These are phyloP conservation scores for Tenebrosternarchus preto DNA, from an alignment of 2,113 vertebrate genomes.

Conservation along the genomic window DNA sequence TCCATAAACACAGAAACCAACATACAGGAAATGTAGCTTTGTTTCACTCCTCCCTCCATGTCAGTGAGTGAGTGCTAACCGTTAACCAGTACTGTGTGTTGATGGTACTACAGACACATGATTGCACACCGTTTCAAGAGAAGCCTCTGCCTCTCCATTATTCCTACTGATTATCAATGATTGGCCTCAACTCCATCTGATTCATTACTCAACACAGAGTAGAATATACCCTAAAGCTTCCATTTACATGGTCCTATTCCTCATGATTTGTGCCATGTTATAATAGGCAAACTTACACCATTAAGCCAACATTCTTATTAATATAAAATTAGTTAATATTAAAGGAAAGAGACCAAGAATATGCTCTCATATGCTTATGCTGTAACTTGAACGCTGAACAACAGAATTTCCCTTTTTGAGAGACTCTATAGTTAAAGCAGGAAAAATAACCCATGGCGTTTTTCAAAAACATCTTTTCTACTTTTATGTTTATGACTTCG, in stretches of 20 bases:
- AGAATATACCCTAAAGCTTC: background rate
- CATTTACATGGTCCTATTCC: too few relatives aligned
- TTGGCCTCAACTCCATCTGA: background rate
- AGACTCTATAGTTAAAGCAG: too few relatives aligned
- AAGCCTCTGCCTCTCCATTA: background rate
- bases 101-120: conserved; percentile 17
- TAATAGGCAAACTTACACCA: too few relatives aligned
- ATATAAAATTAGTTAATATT: conserved; percentile 1
- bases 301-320: background rate
- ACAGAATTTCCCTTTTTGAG: too few relatives aligned
- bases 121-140: background rate
- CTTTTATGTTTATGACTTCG: background rate
- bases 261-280: too few relatives aligned
- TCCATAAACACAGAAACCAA: conserved; percentile 59
- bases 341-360: background rate
- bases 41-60: conserved; percentile 57
- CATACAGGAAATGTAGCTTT: conserved; percentile 69
- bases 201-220: background rate
- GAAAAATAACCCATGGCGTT: background rate
- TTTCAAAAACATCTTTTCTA: too few relatives aligned
- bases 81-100: background rate
- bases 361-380: background rate
- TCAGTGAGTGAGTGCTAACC: conserved; percentile 4
- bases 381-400: background rate
- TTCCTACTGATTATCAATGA: conserved; percentile 21